Conservation (phyloP, 2,888 invertebrate genomes). For the Drosophila barbarae region DNA sequence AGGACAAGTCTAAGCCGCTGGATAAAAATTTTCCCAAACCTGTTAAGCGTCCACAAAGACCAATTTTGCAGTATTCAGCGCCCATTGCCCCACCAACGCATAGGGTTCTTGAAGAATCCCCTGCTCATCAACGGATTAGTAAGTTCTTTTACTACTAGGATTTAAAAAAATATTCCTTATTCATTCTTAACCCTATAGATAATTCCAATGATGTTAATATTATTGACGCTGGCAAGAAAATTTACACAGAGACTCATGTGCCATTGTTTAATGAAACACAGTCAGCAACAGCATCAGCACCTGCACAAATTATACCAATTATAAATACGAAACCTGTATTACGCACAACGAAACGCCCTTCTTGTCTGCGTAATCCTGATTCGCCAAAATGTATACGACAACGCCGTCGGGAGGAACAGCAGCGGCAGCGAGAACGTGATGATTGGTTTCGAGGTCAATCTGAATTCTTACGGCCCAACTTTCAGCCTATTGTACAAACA, state of each 20-base stretch:
- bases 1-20: slow-evolving; percentile 63
- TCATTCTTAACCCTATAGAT: slow-evolving; percentile 58
- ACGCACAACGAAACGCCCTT: slow-evolving; percentile 76
- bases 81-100: slow-evolving; percentile 76
- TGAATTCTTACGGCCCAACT: slow-evolving; percentile 70
- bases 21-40: slow-evolving; percentile 31
- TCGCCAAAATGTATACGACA: slow-evolving; percentile 77
- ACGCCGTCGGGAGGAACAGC: slow-evolving; percentile 76
- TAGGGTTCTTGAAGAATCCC: slow-evolving; percentile 56
- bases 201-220: slow-evolving; percentile 4
- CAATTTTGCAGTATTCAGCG: slow-evolving; percentile 73
- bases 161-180: slow-evolving; percentile 59
- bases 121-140: slow-evolving; percentile 61
- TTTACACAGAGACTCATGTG: slow-evolving; percentile 78
- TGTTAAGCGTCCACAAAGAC: slow-evolving; percentile 63
- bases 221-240: slow-evolving; percentile 47
- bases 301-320: slow-evolving; percentile 42
- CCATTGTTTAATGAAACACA: slow-evolving; percentile 74
- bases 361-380: slow-evolving; percentile 76
- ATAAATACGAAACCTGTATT: slow-evolving; percentile 49
- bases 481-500: slow-evolving; percentile 76
- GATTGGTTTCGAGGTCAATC: slow-evolving; percentile 75
- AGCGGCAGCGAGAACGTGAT: slow-evolving; percentile 76
- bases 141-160: slow-evolving; percentile 74
- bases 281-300: slow-evolving; percentile 38